Evolutionary conservation across 1,140 invertebrate genomes (phyloP).

Genomic region (Drosophila pectinifera): DNA sequence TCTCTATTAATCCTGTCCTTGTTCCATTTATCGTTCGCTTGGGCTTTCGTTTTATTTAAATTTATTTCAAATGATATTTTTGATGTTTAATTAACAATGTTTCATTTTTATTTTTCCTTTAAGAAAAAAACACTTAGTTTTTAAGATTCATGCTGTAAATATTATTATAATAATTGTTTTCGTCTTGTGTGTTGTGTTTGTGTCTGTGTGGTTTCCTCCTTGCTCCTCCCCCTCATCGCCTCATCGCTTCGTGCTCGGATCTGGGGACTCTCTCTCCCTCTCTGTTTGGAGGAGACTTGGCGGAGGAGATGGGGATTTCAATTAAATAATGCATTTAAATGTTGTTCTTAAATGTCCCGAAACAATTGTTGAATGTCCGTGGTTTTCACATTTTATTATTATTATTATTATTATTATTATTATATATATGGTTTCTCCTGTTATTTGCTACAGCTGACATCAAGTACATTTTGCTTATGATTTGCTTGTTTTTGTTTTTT

Average conservation of each 20-base stretch:
- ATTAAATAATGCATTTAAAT: slow-evolving; percentile 51
- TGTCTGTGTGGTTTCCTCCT: not conserved
- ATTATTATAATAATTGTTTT: slow-evolving; percentile 58
- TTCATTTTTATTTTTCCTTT: slow-evolving; percentile 69
- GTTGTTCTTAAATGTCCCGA: slow-evolving; percentile 36
- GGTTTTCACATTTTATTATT: slow-evolving; percentile 55
- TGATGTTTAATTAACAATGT: slow-evolving; percentile 82
- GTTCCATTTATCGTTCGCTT: not conserved
- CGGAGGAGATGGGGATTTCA: slow-evolving; percentile 15
- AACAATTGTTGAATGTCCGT: slow-evolving; percentile 47
- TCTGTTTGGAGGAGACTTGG: not conserved
- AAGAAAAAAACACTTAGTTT: slow-evolving; percentile 81
- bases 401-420: slow-evolving; percentile 47
- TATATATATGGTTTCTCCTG: slow-evolving; percentile 44
- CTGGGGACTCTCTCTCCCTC: not conserved
- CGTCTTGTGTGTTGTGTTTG: slow-evolving; percentile 6
- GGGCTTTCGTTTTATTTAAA: slow-evolving; percentile 54
- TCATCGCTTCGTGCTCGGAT: not conserved
- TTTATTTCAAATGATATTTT: slow-evolving; percentile 80
- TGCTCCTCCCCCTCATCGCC: not conserved
- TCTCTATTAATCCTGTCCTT: too few species aligned
- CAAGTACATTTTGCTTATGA: slow-evolving; percentile 78
- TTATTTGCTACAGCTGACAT: slow-evolving; percentile 75
- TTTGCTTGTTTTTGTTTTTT: slow-evolving; percentile 40
- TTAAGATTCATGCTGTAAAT: slow-evolving; percentile 79